Base-by-base conservation (phyloP, 2,797 vertebrate genomes). In the Serranus cabrilla region DNA sequence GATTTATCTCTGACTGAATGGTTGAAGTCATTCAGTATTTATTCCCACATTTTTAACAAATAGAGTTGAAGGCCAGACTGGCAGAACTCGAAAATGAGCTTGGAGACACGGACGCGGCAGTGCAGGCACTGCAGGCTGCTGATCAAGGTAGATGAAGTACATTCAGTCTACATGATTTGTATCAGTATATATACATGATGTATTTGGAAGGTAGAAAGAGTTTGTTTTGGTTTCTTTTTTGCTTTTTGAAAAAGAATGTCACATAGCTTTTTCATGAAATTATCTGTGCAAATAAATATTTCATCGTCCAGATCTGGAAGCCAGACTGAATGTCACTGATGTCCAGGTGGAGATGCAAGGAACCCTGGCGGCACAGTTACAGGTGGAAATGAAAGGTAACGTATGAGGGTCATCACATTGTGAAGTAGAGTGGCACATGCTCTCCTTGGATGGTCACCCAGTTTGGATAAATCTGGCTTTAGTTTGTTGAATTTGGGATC, bases 1-100 rank as follows among this genome's bases (percentile, higher is more conserved):
- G 72, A 77, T 84, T 67, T 57, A 25, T 68, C 60, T 63, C 17
- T 49, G 49, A 66, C 72, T 60, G 25, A 71, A 51, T 46, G 40
- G 10, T 43, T 70, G 27, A 79, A 71, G 47, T 59, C 55, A 64
- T 78, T 71, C 68, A 78, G 14, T 39, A 78, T 84, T 80, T 37
- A 75, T 74, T 21, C n/a, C 11, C 25, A 60, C 1, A 45, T 82
- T 64, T 71, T 23, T 34, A 52, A 62, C 46, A 62, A 65, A 71
- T 7, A 70, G 67, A 58, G 34, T 1, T 71, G 51, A 77, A 47
- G 0, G 9, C 11, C 11, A 45, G 21, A 57, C 62, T 71, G 68
- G 55, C 70, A 17, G 72, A 73, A 13, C 27, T 74, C 1, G 59
- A 31, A 40, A 49, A 78, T 57, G 55, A 47, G 3, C 5, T 71